Conservation (phyloP, 30 jellyfish, hydroid and myxozoan species). For the Hydractinia echinata region DNA sequence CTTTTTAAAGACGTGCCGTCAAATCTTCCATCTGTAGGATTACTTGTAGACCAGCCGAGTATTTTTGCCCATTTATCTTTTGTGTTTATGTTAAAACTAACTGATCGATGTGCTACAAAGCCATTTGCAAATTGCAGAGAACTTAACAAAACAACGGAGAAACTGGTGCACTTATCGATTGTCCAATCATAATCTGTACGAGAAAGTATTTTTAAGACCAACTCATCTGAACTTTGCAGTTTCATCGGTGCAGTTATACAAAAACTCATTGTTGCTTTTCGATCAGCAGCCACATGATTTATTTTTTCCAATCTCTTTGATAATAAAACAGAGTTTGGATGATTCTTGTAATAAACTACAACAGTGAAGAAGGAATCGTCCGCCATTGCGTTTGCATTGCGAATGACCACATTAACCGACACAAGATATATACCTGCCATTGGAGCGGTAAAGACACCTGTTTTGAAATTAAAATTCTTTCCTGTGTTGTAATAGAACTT, state of each 20-base stretch:
- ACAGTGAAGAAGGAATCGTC: background rate
- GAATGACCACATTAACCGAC: conserved; percentile 9
- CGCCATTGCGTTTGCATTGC: background rate
- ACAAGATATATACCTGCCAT: conserved; percentile 7
- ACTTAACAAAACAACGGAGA: background rate
- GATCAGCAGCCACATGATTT: background rate
- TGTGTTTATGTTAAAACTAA: background rate
- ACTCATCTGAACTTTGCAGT: background rate
- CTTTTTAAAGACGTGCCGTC: conserved; percentile 3
- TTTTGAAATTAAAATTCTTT: background rate
- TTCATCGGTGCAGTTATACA: conserved; percentile 1
- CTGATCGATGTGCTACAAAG: background rate
- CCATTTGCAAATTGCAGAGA: background rate
- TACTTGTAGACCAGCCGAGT: background rate
- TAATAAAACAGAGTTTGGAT: conserved; percentile 1
- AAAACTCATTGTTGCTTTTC: background rate
- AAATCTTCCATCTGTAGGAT: conserved; percentile 2
- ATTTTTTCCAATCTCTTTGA: conserved; percentile 2
- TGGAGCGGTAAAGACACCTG: background rate
- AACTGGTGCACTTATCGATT: background rate
- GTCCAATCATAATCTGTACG: background rate
- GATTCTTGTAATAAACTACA: background rate
- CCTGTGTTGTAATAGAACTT: background rate
- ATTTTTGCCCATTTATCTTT: conserved; percentile 5
- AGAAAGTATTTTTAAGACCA: background rate